phyloP scores from a whole-genome alignment of 2,797 vertebrate species.

The Spheniscus humboldti region DNA sequence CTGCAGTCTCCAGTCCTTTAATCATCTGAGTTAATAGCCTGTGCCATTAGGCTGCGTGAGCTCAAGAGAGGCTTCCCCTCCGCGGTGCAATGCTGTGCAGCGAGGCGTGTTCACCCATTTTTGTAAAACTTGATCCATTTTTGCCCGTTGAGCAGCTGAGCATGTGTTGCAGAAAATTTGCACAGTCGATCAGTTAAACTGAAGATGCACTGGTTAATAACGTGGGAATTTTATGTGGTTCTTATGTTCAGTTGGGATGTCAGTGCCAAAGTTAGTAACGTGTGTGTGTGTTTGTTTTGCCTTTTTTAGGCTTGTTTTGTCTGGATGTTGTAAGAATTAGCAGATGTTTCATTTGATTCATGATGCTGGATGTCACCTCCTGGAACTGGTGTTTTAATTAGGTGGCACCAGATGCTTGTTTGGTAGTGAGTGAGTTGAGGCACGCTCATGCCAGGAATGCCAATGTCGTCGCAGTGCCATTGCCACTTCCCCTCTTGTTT shows the following conservation, averaged over 20 bases:
- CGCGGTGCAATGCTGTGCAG: background rate
- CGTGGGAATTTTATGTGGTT: background rate
- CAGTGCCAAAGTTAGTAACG: slow-evolving; percentile 35
- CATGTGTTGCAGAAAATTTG: background rate
- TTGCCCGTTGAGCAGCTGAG: background rate
- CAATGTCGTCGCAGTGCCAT: background rate
- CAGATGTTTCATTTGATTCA: slow-evolving; percentile 66
- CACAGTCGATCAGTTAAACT: background rate
- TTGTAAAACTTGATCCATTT: background rate
- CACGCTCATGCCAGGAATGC: background rate
- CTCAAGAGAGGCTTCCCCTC: background rate
- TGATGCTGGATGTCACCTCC: slow-evolving; percentile 37
- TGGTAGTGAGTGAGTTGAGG: background rate
- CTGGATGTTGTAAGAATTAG: slow-evolving; percentile 61
- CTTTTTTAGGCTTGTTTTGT: slow-evolving; percentile 53
- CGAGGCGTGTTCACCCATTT: background rate
- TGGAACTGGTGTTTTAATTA: slow-evolving; percentile 61
- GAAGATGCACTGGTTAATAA: slow-evolving; percentile 36
- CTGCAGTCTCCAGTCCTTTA: slow-evolving; percentile 11
- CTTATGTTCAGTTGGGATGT: background rate
- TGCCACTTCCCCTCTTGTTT: background rate
- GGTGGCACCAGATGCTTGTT: slow-evolving; percentile 59
- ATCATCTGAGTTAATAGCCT: slow-evolving; percentile 46
- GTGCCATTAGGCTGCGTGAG: background rate
- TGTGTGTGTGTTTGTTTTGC: slow-evolving; percentile 52